These are phyloP conservation scores for Streptopelia turtur DNA, from an alignment of 2,797 vertebrate genomes.

Conservation along the genomic window DNA sequence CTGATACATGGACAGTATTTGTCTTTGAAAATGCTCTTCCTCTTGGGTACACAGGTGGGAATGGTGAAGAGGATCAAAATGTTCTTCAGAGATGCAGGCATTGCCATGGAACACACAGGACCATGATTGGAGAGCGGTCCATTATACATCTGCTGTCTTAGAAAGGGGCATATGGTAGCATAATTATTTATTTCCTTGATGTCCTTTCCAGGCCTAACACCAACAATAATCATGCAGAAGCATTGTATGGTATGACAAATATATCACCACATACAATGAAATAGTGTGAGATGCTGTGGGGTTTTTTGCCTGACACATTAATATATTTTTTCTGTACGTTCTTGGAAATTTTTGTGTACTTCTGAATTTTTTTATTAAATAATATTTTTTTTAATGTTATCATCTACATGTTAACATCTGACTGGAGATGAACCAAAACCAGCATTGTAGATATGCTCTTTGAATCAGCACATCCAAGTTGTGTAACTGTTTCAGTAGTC, in stretches of 20 bases:
- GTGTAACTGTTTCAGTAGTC: neutral
- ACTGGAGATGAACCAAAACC: neutral
- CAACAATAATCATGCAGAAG: neutral
- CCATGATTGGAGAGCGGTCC: neutral
- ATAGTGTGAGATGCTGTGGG: neutral
- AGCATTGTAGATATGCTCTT: neutral
- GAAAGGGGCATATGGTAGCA: neutral
- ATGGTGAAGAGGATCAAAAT: neutral
- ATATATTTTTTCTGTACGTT: neutral
- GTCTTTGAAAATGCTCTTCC: neutral
- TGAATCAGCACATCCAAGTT: neutral
- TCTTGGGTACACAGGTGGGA: neutral
- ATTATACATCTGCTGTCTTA: neutral
- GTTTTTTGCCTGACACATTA: accelerated
- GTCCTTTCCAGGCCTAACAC: neutral
- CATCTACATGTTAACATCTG: neutral
- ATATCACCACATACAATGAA: neutral
- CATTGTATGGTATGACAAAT: neutral
- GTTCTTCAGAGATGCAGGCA: neutral
- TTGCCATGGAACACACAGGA: neutral
- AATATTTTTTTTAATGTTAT: neutral
- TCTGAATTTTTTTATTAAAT: neutral
- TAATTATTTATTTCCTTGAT: neutral
- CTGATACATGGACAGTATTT: neutral
- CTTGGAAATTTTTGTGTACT: neutral